Conservation (phyloP, 2,888 invertebrate genomes). For the Nudaria mundana region DNA sequence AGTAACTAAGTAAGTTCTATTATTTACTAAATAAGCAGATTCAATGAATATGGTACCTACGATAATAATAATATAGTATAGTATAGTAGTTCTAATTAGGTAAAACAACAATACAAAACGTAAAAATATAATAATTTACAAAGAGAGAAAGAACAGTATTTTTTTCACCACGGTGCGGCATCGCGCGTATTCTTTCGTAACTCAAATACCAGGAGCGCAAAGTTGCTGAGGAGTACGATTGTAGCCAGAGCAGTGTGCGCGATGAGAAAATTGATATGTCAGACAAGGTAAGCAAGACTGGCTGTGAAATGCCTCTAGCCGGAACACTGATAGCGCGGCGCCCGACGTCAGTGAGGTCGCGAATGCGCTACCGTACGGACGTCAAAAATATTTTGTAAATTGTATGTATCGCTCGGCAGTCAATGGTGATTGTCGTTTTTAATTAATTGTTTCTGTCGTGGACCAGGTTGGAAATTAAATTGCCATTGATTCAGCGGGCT, state of each 20-base stretch:
- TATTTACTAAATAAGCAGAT: no score
- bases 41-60: no score
- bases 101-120: conserved; percentile 8
- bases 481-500: no score
- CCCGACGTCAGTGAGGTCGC: conserved; percentile 16
- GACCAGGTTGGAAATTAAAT: no score
- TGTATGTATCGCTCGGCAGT: conserved; percentile 6
- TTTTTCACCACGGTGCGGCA: conserved; percentile 38
- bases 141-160: conserved; percentile 10
- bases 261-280: conserved; percentile 65
- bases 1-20: conserved; percentile 4
- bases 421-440: no score
- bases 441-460: no score
- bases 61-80: no score
- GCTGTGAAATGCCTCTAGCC: conserved; percentile 28
- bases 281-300: conserved; percentile 72
- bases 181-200: conserved; percentile 76
- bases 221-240: conserved; percentile 46
- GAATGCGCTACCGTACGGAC: conserved; percentile 25
- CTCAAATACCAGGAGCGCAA: conserved; percentile 72
- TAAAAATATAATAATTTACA: no score
- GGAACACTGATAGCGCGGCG: no score
- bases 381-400: conserved; percentile 8
- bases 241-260: conserved; percentile 47
- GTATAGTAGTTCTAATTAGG: no score